A percentile compares a stretch with the other conserved stretches of the same genome.
Evolutionary conservation across 2,113 vertebrate species (phyloP).

Genomic region (Oxygymnocypris stewartii): DNA sequence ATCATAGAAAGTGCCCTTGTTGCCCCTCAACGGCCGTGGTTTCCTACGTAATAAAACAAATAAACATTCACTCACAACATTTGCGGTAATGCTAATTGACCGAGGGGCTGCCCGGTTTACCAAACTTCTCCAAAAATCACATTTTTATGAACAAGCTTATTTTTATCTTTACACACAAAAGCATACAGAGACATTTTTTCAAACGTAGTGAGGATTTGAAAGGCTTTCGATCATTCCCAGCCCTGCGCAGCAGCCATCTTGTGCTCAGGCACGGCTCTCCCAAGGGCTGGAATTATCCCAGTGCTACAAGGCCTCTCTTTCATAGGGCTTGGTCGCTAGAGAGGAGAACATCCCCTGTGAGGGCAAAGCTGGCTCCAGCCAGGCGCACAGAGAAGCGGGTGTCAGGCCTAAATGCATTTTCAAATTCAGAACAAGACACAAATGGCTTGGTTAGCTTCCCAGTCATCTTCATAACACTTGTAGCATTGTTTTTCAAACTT

Average conservation of each 20-base stretch:
- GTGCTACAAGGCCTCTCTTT: slow-evolving; percentile 50
- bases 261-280: slow-evolving; percentile 22
- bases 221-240: neutral
- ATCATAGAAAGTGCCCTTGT: slow-evolving; percentile 40
- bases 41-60: slow-evolving; percentile 49
- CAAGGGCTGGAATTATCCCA: slow-evolving; percentile 42
- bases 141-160: slow-evolving; percentile 17
- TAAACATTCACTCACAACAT: slow-evolving; percentile 49
- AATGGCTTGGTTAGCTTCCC: slow-evolving; percentile 9
- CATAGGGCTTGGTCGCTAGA: slow-evolving; percentile 22
- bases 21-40: slow-evolving; percentile 10
- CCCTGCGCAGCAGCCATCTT: slow-evolving; percentile 43
- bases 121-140: neutral
- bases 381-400: slow-evolving; percentile 35
- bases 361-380: slow-evolving; percentile 39
- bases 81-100: slow-evolving; percentile 18
- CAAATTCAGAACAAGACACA: neutral
- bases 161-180: neutral
- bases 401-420: slow-evolving; percentile 32
- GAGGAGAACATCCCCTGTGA: slow-evolving; percentile 36
- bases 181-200: neutral
- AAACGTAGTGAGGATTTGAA: neutral
- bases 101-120: slow-evolving; percentile 13
- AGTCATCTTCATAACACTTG: neutral
- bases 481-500: neutral